Evolutionary conservation across 2,113 vertebrate species (phyloP).

Genomic region (Pelusios castaneus): DNA sequence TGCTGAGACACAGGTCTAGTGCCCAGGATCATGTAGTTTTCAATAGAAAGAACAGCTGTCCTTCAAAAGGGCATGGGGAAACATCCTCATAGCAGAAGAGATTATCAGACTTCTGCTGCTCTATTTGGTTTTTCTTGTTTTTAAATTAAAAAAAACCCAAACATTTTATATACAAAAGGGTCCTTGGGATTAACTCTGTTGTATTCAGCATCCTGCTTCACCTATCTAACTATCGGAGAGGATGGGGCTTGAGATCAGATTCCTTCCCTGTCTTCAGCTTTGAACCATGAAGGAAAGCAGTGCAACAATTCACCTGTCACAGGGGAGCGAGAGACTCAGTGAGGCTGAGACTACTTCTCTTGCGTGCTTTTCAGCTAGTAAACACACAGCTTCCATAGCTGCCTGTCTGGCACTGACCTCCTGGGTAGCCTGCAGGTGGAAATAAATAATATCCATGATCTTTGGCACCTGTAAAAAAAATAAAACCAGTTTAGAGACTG

Average conservation of each 20-base stretch:
- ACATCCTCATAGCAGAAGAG: not conserved
- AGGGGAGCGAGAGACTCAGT: not conserved
- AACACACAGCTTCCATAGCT: not conserved
- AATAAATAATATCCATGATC: slow-evolving; percentile 17
- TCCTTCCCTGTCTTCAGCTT: not conserved
- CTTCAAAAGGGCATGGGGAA: not conserved
- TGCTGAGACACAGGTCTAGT: not conserved
- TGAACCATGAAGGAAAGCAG: not conserved
- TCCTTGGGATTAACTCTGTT: not conserved
- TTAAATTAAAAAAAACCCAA: not conserved
- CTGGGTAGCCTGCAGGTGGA: slow-evolving; percentile 10
- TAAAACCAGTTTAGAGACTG: not conserved
- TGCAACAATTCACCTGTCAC: not conserved
- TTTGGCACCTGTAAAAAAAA: not conserved
- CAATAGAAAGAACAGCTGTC: not conserved
- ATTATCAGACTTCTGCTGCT: fast-evolving
- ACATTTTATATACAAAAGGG: fast-evolving
- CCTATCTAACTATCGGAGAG: not conserved
- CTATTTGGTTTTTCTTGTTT: not conserved
- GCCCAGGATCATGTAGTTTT: not conserved
- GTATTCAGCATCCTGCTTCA: fast-evolving
- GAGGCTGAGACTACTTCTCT: not conserved
- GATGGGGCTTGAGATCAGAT: not conserved
- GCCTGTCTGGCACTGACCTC: not conserved
- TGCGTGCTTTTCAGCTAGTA: not conserved